Evolutionary conservation across 1,140 invertebrate species (phyloP), one percentile per base, ranked within the genome.

Genomic region (Drosophila rufa): DNA sequence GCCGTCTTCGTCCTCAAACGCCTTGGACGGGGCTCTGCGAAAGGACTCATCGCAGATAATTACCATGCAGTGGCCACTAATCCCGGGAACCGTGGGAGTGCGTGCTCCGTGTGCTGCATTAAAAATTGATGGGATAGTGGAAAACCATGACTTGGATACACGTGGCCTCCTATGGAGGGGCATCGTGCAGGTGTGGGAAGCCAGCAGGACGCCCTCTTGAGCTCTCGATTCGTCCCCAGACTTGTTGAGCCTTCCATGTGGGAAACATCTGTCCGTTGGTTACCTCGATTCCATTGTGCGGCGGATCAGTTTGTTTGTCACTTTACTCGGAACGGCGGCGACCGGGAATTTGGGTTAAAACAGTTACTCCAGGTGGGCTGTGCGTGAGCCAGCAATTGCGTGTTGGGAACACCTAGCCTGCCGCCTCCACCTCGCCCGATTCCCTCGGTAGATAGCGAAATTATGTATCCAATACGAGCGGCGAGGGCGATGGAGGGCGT

Each of bases 101-200:
- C 65, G 43, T 47, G 17, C 46, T 61, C 56, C 57, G 47, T 42
- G 38, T 62, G 68, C 4, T 43, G 36, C 71, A 84, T 83, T 76
- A 80, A 83, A 80, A 77, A 83, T 83, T 64, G 15, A 83, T 80
- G 12, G 46, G 60, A 42, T 79, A 82, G 57, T 69, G 75, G 75
- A 78, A 80, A 81, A 59, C 67, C 47, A 57, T 40, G 71, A 38
- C 60, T 53, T n/a, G 46, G 53, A 25, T 58, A 50, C 58, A 73
- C 74, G 70, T 80, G 61, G 47, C 47, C 64, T 43, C 58, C 47
- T 25, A 25, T 40, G 8, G 50, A 38, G 50, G 9, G 14, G 33
- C 11, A 47, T 47, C 50, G 45, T 53, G 14, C 62, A 76, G 60
- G 57, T 81, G 71, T 57, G 71, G 43, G 50, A 71, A 71, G 27